These are phyloP conservation scores for Xiphydria camelus DNA, from an alignment of 2,888 invertebrate species.

Conservation along the genomic window DNA sequence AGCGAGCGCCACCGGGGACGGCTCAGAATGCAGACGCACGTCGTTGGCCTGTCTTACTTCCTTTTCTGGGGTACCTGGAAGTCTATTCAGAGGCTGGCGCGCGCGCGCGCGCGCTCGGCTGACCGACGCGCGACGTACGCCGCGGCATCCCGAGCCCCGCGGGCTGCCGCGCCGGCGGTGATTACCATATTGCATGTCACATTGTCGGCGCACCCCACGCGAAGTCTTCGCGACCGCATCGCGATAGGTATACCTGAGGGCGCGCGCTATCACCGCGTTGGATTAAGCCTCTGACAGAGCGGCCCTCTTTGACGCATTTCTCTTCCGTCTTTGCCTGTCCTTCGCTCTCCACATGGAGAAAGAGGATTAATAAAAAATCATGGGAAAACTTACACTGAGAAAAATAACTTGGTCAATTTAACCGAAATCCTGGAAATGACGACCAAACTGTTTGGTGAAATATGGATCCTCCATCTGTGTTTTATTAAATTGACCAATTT, in stretches of 20 bases:
- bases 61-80: slow-evolving; percentile 37
- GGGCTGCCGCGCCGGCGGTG: slow-evolving; percentile 27
- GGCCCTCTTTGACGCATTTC: too few relatives aligned
- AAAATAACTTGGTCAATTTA: too few relatives aligned
- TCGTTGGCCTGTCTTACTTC: slow-evolving; percentile 37
- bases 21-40: slow-evolving; percentile 34
- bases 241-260: slow-evolving; percentile 40
- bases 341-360: too few relatives aligned
- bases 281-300: too few relatives aligned
- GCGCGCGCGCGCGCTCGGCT: slow-evolving; percentile 10
- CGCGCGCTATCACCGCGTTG: too few relatives aligned
- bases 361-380: too few relatives aligned
- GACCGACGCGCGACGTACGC: slow-evolving; percentile 15
- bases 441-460: too few relatives aligned
- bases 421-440: too few relatives aligned
- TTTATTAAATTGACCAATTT: too few relatives aligned
- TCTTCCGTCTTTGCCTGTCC: too few relatives aligned
- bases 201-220: slow-evolving; percentile 43
- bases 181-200: slow-evolving; percentile 52
- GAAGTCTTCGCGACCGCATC: slow-evolving; percentile 41
- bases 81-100: slow-evolving; percentile 41
- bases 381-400: too few relatives aligned
- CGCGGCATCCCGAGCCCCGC: slow-evolving; percentile 22
- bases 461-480: too few relatives aligned
- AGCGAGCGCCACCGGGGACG: slow-evolving; percentile 26